A percentile compares a stretch with the other conserved stretches of the same genome.
phyloP scores from a whole-genome alignment of 2,888 invertebrate genomes.

The Hyalella azteca region DNA sequence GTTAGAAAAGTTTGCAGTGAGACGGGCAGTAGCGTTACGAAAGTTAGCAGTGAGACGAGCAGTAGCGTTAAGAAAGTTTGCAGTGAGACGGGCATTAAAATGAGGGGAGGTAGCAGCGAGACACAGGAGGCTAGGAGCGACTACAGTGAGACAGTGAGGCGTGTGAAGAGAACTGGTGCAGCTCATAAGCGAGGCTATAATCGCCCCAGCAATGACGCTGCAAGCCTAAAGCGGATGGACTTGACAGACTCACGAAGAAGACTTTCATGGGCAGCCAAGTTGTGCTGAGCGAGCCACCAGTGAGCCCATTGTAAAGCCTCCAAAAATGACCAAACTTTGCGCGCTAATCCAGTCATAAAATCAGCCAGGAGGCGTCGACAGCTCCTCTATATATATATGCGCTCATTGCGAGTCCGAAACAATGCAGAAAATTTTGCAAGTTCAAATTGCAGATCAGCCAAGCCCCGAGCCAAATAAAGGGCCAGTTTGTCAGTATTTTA shows the following conservation, averaged over 20 bases:
- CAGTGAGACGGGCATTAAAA: neutral
- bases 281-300: neutral
- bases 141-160: neutral
- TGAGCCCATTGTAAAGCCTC: constrained; percentile 12
- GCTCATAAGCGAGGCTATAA: neutral
- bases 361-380: constrained; percentile 1
- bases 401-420: neutral
- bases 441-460: too few relatives aligned
- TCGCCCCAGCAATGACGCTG: neutral
- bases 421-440: neutral
- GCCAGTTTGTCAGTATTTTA: too few relatives aligned
- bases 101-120: neutral
- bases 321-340: constrained; percentile 33
- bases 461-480: too few relatives aligned
- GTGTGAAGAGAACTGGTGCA: too few relatives aligned
- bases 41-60: neutral
- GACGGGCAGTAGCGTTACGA: neutral
- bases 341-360: constrained; percentile 31
- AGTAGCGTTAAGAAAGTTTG: neutral
- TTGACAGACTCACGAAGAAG: constrained; percentile 19
- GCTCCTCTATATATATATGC: constrained; percentile 2
- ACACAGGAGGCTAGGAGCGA: neutral
- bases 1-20: neutral
- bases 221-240: constrained; percentile 11
- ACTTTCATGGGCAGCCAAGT: constrained; percentile 27